phyloP scores from a whole-genome alignment of 1,140 invertebrate species.

The Trinorchestia longiramus region DNA sequence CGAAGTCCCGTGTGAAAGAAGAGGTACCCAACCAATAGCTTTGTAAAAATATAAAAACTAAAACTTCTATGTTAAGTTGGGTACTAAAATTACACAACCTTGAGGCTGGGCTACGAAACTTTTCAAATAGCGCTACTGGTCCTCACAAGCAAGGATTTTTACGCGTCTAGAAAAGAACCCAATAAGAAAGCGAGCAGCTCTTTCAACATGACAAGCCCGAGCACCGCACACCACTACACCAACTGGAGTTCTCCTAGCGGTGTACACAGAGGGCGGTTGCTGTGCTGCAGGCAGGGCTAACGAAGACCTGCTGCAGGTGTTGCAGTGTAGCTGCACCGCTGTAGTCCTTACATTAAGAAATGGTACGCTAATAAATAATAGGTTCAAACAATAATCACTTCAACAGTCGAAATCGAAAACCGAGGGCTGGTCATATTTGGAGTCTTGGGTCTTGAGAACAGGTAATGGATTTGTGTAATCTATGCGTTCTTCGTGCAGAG shows the following conservation, averaged over 20 bases:
- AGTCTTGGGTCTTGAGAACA: not conserved
- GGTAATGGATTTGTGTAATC: not conserved
- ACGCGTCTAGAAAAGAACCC: no score
- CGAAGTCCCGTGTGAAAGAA: not conserved
- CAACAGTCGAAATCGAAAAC: not conserved
- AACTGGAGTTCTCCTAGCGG: no score
- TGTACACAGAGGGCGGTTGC: no score
- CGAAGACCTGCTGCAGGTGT: no score
- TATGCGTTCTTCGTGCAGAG: not conserved
- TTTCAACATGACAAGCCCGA: no score
- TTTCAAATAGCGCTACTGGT: not conserved
- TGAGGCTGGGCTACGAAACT: not conserved
- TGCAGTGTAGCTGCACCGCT: no score
- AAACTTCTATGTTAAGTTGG: not conserved
- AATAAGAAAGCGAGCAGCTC: no score
- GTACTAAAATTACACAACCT: not conserved
- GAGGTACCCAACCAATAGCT: not conserved
- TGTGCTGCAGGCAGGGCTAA: no score
- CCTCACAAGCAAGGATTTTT: not conserved
- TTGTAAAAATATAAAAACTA: not conserved
- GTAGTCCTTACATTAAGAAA: not conserved
- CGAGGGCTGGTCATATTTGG: not conserved
- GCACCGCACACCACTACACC: no score
- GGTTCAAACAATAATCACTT: not conserved
- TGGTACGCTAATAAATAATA: not conserved